Conservation (phyloP, 2,888 invertebrate genomes). For the Axea sp. region DNA sequence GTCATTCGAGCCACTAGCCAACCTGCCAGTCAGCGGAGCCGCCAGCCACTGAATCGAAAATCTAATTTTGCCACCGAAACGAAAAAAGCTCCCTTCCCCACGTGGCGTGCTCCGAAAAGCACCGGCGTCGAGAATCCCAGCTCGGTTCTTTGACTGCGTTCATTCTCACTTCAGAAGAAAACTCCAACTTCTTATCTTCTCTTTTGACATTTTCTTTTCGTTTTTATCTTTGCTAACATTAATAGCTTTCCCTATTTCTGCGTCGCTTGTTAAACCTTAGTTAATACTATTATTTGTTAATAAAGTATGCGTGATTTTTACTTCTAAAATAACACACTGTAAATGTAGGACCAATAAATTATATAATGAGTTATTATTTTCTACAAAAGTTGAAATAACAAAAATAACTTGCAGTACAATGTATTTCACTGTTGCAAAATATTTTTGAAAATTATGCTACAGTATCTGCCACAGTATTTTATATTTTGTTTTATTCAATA, state of each 20-base stretch:
- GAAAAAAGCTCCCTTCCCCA: conserved; percentile 63
- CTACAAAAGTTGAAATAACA: too few species aligned
- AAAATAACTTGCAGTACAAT: too few species aligned
- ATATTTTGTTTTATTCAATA: too few species aligned
- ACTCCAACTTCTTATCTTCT: conserved; percentile 10
- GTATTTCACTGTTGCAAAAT: too few species aligned
- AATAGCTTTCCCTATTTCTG: conserved; percentile 44
- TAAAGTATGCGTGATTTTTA: too few species aligned
- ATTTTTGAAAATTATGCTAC: too few species aligned
- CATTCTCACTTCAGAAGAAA: conserved; percentile 47
- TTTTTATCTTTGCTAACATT: conserved; percentile 46
- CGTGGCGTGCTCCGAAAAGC: conserved; percentile 56
- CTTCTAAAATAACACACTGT: too few species aligned
- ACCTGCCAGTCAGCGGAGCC: conserved; percentile 55
- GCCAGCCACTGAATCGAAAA: conserved; percentile 67
- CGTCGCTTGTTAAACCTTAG: conserved; percentile 14
- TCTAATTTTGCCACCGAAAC: conserved; percentile 71
- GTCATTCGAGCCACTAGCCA: conserved; percentile 60
- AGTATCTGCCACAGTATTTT: too few species aligned
- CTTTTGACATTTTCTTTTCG: conserved; percentile 15
- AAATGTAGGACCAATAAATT: too few species aligned
- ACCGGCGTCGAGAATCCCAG: conserved; percentile 41
- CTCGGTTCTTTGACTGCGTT: conserved; percentile 35
- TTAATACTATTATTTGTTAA: too few species aligned
- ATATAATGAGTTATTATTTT: too few species aligned